These are phyloP conservation scores for Ataeniobius toweri DNA, from an alignment of 2,797 vertebrate species.

Conservation along the genomic window DNA sequence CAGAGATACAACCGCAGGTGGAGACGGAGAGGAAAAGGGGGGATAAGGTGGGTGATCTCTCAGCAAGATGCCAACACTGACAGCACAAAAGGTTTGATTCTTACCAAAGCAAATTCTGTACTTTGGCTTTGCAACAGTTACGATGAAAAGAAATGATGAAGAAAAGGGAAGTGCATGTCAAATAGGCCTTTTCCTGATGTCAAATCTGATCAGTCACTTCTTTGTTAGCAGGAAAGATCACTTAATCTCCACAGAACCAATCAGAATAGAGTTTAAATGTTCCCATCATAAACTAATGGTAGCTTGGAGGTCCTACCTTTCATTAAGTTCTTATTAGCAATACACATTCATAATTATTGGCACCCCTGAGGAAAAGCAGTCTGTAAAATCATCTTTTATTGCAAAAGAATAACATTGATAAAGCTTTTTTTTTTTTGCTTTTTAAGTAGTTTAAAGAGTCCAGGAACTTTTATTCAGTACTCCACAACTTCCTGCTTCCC, in stretches of 20 bases:
- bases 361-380: not conserved
- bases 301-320: no score
- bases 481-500: not conserved
- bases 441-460: not conserved
- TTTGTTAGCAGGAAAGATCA: not conserved
- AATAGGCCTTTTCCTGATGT: conserved; percentile 1
- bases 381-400: no score
- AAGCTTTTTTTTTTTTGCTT: not conserved
- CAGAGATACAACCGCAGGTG: conserved; percentile 54
- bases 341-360: not conserved
- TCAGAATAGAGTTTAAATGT: not conserved
- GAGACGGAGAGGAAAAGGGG: conserved; percentile 20
- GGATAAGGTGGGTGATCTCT: conserved; percentile 10
- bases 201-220: conserved; percentile 1
- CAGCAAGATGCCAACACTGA: conserved; percentile 9
- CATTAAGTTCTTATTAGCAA: not conserved
- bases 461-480: not conserved
- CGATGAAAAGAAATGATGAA: conserved; percentile 1
- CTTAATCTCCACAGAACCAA: not conserved
- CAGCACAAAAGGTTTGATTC: conserved; percentile 26
- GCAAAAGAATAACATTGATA: not conserved
- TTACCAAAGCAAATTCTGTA: conserved; percentile 12
- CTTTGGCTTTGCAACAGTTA: conserved; percentile 8
- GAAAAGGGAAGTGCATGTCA: not conserved
- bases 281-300: no score